Evolutionary conservation across 2,888 invertebrate species (phyloP).

Genomic region (Eubasilissa splendida): DNA sequence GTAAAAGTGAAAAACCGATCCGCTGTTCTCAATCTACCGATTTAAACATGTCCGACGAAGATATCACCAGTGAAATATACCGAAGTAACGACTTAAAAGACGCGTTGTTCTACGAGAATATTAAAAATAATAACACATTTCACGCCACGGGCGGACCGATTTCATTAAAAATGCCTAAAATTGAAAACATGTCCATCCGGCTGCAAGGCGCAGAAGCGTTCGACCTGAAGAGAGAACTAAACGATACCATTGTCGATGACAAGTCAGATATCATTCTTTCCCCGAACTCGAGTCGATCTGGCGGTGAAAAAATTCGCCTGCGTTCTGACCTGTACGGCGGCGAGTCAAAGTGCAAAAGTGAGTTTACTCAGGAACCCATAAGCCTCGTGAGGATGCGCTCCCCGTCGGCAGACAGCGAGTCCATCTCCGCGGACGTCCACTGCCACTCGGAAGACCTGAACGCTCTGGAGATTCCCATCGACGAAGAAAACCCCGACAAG

Average conservation of each 20-base stretch:
- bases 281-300: slow-evolving; percentile 57
- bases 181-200: slow-evolving; percentile 65
- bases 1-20: slow-evolving; percentile 88
- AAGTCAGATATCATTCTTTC: slow-evolving; percentile 61
- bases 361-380: slow-evolving; percentile 63
- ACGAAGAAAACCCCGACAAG: slow-evolving; percentile 88
- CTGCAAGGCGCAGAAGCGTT: slow-evolving; percentile 61
- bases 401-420: slow-evolving; percentile 55
- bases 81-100: slow-evolving; percentile 48
- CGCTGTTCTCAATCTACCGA: slow-evolving; percentile 77
- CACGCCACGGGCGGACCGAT: slow-evolving; percentile 66
- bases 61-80: slow-evolving; percentile 62
- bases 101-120: slow-evolving; percentile 28
- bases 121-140: slow-evolving; percentile 57
- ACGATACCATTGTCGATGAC: slow-evolving; percentile 66
- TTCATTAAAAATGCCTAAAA: slow-evolving; percentile 70
- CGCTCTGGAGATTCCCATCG: slow-evolving; percentile 85
- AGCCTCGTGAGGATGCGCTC: slow-evolving; percentile 61
- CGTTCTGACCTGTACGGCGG: slow-evolving; percentile 67
- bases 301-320: slow-evolving; percentile 66
- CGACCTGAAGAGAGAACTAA: slow-evolving; percentile 61
- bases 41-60: slow-evolving; percentile 70
- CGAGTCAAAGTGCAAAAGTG: slow-evolving; percentile 57
- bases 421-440: slow-evolving; percentile 69
- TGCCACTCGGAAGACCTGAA: slow-evolving; percentile 72